phyloP scores from a whole-genome alignment of 1,140 invertebrate genomes.

The Heliconius melpomene region DNA sequence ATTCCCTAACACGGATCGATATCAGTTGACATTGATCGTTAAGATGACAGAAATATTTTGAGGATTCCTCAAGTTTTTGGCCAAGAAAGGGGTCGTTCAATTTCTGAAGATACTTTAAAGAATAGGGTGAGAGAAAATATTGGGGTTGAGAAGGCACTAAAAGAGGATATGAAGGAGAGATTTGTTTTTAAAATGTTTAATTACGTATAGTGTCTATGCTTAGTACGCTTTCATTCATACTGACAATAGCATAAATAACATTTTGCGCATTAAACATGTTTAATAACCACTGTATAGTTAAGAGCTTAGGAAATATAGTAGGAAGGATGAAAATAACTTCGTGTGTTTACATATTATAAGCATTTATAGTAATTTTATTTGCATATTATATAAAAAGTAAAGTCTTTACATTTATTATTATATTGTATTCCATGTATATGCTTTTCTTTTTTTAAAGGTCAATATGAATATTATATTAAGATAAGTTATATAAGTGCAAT shows the following conservation, averaged over 20 bases:
- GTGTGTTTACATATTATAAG: neutral
- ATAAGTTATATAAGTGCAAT: too few relatives aligned
- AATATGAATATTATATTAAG: too few relatives aligned
- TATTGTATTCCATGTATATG: neutral
- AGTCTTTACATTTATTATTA: neutral
- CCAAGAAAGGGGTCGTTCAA: too few relatives aligned
- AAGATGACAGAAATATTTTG: neutral
- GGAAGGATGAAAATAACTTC: neutral
- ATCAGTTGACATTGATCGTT: too few relatives aligned
- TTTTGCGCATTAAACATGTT: neutral
- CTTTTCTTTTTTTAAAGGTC: too few relatives aligned
- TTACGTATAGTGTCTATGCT: neutral
- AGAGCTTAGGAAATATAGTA: neutral
- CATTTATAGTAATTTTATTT: neutral
- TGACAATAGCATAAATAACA: neutral
- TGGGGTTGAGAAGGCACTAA: too few relatives aligned
- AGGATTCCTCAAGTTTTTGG: neutral
- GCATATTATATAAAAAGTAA: neutral
- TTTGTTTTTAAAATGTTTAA: too few relatives aligned
- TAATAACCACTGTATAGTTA: neutral
- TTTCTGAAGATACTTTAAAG: neutral
- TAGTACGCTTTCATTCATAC: neutral
- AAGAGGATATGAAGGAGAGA: too few relatives aligned
- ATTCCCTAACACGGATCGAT: neutral
- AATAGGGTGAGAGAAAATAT: too few relatives aligned